A percentile compares a stretch with the other conserved stretches of the same genome.
Evolutionary conservation across 2,113 vertebrate genomes (phyloP).

Genomic region (Zosterops pallidus): DNA sequence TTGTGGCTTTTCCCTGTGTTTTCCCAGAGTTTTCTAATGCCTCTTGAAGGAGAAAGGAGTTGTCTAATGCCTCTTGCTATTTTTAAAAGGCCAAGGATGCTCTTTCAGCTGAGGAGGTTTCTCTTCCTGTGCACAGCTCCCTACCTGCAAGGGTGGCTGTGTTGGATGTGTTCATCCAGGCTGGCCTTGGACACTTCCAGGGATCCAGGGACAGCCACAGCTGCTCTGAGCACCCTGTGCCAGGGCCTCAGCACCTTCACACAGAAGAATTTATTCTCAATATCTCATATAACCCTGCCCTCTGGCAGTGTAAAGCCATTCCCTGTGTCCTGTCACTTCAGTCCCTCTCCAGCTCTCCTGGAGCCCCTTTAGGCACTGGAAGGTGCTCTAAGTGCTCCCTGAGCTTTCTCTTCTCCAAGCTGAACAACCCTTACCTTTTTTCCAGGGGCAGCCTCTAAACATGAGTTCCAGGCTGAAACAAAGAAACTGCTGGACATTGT

Average conservation of each 20-base stretch:
- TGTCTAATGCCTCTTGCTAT: not conserved
- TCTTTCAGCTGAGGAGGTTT: not conserved
- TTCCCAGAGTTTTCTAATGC: not conserved
- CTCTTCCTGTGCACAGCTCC: not conserved
- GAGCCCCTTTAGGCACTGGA: not conserved
- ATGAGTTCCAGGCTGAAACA: constrained; percentile 97
- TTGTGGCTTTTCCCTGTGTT: not conserved
- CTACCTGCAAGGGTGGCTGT: not conserved
- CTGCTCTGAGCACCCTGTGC: not conserved
- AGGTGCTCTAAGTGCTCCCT: not conserved
- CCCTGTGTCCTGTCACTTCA: not conserved
- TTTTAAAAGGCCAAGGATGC: not conserved
- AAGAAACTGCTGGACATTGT: constrained; percentile 97
- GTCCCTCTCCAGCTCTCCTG: not conserved
- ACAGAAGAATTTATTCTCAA: not conserved
- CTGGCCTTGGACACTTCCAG: not conserved
- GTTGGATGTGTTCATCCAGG: fast-evolving
- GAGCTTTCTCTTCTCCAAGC: not conserved
- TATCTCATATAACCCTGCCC: not conserved
- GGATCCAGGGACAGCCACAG: not conserved
- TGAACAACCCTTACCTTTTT: not conserved
- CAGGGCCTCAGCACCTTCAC: not conserved
- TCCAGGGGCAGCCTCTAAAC: constrained; percentile 84
- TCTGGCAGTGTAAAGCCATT: not conserved
- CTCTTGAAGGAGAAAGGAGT: not conserved